Conservation (phyloP, 2,113 vertebrate species). For the Regulus satrapa region DNA sequence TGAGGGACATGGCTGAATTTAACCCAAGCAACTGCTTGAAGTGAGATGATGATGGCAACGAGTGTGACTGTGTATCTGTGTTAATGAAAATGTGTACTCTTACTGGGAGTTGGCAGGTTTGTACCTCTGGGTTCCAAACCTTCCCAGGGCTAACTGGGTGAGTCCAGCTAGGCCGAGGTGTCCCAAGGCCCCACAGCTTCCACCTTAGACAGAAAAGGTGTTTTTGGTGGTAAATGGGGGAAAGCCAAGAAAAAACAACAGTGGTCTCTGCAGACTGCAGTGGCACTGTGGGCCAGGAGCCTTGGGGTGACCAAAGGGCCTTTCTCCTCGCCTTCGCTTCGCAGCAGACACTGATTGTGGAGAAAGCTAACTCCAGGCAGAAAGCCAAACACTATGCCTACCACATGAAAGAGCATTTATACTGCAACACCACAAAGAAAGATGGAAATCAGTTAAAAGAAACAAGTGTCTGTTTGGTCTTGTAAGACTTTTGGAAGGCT, state of each 20-base stretch:
- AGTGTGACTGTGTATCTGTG: accelerated
- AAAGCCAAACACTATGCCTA: slow-evolving; percentile 34
- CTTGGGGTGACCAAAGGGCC: not conserved
- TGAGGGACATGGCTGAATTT: not conserved
- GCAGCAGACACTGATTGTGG: not conserved
- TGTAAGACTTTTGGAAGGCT: slow-evolving; percentile 53
- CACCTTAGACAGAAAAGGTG: not conserved
- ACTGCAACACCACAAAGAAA: slow-evolving; percentile 43
- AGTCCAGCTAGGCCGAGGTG: not conserved
- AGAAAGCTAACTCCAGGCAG: slow-evolving; percentile 34
- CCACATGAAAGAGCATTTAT: slow-evolving; percentile 60
- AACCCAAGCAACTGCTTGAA: not conserved
- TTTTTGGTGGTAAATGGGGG: not conserved
- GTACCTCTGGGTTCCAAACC: not conserved
- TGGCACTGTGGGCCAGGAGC: not conserved
- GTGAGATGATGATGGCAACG: not conserved
- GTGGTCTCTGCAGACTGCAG: not conserved
- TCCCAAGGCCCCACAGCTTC: not conserved
- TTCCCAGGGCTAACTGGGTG: not conserved
- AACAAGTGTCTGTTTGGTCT: slow-evolving; percentile 57
- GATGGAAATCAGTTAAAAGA: slow-evolving; percentile 57
- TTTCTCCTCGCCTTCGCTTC: not conserved
- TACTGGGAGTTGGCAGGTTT: not conserved
- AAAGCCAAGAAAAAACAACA: not conserved
- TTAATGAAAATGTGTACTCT: not conserved